Conservation (phyloP, 2,888 invertebrate species). For the Meiosimyza decipiens region DNA sequence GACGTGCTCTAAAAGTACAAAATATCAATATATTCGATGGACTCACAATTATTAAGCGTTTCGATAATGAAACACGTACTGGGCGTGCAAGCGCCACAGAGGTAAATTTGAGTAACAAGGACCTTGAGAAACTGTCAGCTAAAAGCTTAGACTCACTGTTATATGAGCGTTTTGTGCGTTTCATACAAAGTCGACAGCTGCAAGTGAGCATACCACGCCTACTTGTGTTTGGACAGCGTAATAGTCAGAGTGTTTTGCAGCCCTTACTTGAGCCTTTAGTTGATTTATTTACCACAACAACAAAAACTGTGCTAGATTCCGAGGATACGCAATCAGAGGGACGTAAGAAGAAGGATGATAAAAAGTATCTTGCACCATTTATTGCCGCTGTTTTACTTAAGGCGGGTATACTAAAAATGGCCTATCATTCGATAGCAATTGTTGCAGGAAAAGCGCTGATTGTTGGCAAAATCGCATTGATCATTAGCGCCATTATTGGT, state of each 20-base stretch:
- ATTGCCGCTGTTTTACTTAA: conserved; percentile 78
- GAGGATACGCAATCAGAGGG: conserved; percentile 51
- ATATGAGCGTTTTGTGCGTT: conserved; percentile 70
- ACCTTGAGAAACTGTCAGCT: conserved; percentile 72
- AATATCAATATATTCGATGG: conserved; percentile 74
- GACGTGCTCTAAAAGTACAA: conserved; percentile 74
- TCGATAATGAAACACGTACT: conserved; percentile 63
- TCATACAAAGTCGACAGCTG: conserved; percentile 73
- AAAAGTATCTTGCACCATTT: conserved; percentile 75
- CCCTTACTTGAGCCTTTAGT: conserved; percentile 65
- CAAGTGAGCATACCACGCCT: conserved; percentile 69
- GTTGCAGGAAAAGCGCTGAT: conserved; percentile 85
- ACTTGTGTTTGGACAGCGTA: conserved; percentile 68
- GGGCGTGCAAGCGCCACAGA: conserved; percentile 55
- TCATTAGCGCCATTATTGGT: conserved; percentile 82
- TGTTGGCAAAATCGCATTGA: conserved; percentile 85
- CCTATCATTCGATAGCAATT: conserved; percentile 79
- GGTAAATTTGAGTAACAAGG: conserved; percentile 70
- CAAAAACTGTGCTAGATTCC: neutral
- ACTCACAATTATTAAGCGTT: conserved; percentile 70
- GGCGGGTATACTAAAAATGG: conserved; percentile 78
- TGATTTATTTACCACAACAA: conserved; percentile 53
- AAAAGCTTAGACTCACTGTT: conserved; percentile 73
- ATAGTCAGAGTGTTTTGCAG: conserved; percentile 58
- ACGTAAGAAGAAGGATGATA: conserved; percentile 71